Conservation (phyloP, 2,113 vertebrate species). For the Callopanchax toddi region DNA sequence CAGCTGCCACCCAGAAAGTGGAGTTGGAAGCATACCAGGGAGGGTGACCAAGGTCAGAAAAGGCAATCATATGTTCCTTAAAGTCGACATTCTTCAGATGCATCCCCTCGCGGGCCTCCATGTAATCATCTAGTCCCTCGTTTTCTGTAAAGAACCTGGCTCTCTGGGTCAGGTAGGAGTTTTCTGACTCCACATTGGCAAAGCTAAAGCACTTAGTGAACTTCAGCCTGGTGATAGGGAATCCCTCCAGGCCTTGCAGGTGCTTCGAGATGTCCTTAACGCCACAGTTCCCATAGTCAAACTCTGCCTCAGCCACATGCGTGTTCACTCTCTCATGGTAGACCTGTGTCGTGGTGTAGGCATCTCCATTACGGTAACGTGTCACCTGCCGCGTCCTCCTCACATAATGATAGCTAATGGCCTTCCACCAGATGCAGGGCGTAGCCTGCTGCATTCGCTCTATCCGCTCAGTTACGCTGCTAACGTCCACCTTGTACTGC, state of each 20-base stretch:
- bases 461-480: conserved; percentile 86
- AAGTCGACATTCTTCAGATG: conserved; percentile 98
- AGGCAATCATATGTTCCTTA: conserved; percentile 94
- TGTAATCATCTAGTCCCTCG: conserved; percentile 95
- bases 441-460: conserved; percentile 94
- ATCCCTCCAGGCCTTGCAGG: conserved; percentile 88
- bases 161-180: conserved; percentile 94
- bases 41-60: conserved; percentile 87
- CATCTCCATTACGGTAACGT: conserved; percentile 92
- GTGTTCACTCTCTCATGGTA: conserved; percentile 96
- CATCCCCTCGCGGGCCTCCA: conserved; percentile 99
- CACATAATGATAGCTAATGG: conserved; percentile 96
- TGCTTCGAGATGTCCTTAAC: conserved; percentile 94
- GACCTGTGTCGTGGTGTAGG: conserved; percentile 90
- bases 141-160: conserved; percentile 97
- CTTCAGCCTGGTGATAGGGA: conserved; percentile 88
- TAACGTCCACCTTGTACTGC: conserved; percentile 91
- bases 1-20: conserved; percentile 92
- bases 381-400: conserved; percentile 92
- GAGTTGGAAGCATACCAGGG: conserved; percentile 93
- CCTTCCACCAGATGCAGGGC: conserved; percentile 99
- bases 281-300: conserved; percentile 93
- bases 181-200: conserved; percentile 95
- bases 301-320: conserved; percentile 93
- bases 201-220: conserved; percentile 99